Conservation (phyloP, 37 sponge, comb jelly and placozoan species). For the Beroe ovata region DNA sequence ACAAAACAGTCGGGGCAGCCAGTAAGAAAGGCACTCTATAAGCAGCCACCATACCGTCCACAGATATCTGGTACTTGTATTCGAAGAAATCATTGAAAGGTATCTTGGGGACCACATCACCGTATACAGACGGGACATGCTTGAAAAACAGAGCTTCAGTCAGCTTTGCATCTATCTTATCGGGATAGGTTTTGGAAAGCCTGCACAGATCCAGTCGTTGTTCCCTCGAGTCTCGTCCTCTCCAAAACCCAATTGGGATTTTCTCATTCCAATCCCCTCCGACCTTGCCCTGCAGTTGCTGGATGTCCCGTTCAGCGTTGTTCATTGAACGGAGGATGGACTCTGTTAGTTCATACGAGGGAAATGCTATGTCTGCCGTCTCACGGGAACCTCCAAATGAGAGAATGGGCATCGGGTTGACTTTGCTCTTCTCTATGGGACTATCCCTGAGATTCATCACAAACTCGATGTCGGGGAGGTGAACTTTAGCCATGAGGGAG, state of each 20-base stretch:
- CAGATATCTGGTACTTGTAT: constrained; percentile 93
- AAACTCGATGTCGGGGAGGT: constrained; percentile 93
- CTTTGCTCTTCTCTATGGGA: constrained; percentile 77
- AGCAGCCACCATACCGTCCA: constrained; percentile 98
- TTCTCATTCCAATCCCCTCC: constrained; percentile 81
- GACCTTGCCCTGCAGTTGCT: constrained; percentile 73
- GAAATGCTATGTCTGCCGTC: constrained; percentile 88
- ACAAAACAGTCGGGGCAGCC: constrained; percentile 83
- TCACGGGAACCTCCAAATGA: constrained; percentile 94
- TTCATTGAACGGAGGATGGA: constrained; percentile 81
- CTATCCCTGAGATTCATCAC: constrained; percentile 92
- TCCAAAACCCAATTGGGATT: constrained; percentile 84
- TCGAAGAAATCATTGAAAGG: constrained; percentile 69
- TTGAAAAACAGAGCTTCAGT: constrained; percentile 40
- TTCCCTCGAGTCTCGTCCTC: constrained; percentile 93
- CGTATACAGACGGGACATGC: constrained; percentile 50
- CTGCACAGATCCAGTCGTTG: constrained; percentile 87
- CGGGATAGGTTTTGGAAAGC: constrained; percentile 74
- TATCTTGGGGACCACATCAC: constrained; percentile 26
- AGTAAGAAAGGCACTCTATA: constrained; percentile 90
- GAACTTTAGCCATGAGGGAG: constrained; percentile 71
- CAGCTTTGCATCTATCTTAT: constrained; percentile 54
- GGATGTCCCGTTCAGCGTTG: constrained; percentile 75
- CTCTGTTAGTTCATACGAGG: constrained; percentile 91
- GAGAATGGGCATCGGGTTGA: constrained; percentile 76